phyloP scores from a whole-genome alignment of 2,113 vertebrate genomes.

The Alligator mississippiensis region DNA sequence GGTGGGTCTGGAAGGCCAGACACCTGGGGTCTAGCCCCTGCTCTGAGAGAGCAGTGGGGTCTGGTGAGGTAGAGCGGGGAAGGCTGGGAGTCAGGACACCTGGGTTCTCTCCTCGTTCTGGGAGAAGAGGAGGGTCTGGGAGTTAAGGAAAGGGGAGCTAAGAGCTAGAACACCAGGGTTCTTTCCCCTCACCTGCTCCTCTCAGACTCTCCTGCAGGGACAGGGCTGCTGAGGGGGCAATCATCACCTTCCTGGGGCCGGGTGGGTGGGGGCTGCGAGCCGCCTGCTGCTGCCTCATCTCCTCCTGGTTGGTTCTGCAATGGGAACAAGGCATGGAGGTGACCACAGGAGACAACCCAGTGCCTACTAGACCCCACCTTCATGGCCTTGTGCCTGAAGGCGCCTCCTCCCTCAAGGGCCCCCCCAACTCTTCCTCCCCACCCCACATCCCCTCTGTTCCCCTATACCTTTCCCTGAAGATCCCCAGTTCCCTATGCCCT shows the following conservation, averaged over 20 bases:
- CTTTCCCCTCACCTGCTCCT: neutral
- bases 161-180: too few species aligned
- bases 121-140: too few species aligned
- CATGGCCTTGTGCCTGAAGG: neutral
- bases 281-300: neutral
- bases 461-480: neutral
- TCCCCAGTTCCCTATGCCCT: neutral
- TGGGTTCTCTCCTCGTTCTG: slow-evolving; percentile 5
- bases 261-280: neutral
- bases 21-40: slow-evolving; percentile 52
- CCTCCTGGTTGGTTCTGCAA: neutral
- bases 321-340: neutral
- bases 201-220: neutral
- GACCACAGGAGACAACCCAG: neutral
- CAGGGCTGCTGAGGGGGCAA: neutral
- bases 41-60: slow-evolving; percentile 84
- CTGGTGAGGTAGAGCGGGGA: slow-evolving; percentile 72
- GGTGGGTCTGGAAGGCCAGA: too few species aligned
- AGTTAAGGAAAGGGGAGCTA: too few species aligned
- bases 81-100: slow-evolving; percentile 17
- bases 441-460: neutral
- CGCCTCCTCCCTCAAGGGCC: too few species aligned
- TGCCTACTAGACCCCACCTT: neutral
- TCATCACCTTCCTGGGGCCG: neutral
- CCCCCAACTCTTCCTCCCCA: neutral